Conservation (phyloP, 2,888 invertebrate genomes). For the Portevinia maculata region DNA sequence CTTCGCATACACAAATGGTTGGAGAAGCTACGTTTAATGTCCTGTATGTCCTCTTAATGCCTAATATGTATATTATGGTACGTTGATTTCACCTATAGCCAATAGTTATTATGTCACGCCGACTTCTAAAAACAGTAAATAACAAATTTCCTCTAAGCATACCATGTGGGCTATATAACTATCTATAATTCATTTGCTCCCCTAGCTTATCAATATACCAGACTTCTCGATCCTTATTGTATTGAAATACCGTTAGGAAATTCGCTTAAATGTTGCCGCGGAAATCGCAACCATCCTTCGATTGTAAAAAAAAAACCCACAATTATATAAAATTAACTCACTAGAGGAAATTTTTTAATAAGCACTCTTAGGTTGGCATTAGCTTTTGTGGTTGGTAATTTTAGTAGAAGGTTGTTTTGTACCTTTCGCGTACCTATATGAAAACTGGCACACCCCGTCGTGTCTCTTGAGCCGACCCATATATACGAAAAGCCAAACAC, state of each 20-base stretch:
- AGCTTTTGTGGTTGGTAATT: constrained; percentile 31
- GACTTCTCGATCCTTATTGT: not conserved
- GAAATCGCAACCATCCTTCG: constrained; percentile 10
- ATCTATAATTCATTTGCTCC: constrained; percentile 11
- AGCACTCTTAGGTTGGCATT: constrained; percentile 27
- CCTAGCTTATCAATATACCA: not conserved
- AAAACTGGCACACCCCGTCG: constrained; percentile 43
- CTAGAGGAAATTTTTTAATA: constrained; percentile 30
- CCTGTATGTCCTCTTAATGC: not conserved
- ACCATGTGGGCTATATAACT: constrained; percentile 13
- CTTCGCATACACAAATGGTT: too few species aligned
- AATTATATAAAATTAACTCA: constrained; percentile 47
- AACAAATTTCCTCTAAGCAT: constrained; percentile 11
- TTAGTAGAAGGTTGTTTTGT: constrained; percentile 24
- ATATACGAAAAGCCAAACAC: constrained; percentile 33
- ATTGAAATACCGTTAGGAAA: constrained; percentile 2
- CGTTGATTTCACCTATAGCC: not conserved
- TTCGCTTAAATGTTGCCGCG: not conserved
- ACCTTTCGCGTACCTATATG: constrained; percentile 25
- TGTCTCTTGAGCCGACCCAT: constrained; percentile 23
- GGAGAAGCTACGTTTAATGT: too few species aligned
- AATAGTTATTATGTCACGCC: constrained; percentile 17
- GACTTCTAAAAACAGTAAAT: constrained; percentile 19
- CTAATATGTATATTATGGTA: not conserved
- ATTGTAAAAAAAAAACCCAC: constrained; percentile 22